Percentiles rank a stretch among this genome's conserved stretches.
phyloP scores from a whole-genome alignment of 2,888 invertebrate genomes.

The Diarsia dahlii region DNA sequence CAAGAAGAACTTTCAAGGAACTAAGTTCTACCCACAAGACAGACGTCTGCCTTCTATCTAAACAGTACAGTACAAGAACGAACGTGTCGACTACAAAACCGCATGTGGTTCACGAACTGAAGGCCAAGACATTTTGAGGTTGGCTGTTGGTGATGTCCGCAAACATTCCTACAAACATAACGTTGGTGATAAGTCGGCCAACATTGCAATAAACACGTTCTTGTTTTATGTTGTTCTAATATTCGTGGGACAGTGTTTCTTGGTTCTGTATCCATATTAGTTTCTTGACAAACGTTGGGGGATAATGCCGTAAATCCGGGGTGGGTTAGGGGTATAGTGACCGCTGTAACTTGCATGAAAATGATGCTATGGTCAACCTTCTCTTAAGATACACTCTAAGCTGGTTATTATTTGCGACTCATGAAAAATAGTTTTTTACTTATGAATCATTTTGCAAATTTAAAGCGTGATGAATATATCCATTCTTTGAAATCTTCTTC shows the following conservation, averaged over 20 bases:
- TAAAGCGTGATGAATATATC: not conserved
- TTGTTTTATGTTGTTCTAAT: slow-evolving; percentile 30
- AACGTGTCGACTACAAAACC: slow-evolving; percentile 34
- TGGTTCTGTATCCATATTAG: slow-evolving; percentile 33
- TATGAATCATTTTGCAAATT: not conserved
- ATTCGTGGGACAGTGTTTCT: slow-evolving; percentile 18
- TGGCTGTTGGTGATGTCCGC: slow-evolving; percentile 43
- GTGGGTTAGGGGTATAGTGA: not conserved
- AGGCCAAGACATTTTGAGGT: slow-evolving; percentile 49
- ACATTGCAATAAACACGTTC: slow-evolving; percentile 55
- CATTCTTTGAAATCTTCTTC: not conserved
- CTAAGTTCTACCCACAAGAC: not conserved
- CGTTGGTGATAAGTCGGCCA: slow-evolving; percentile 49
- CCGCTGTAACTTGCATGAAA: slow-evolving; percentile 5
- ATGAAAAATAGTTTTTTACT: no score
- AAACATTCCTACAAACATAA: slow-evolving; percentile 57
- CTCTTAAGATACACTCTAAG: not conserved
- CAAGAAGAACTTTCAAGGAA: slow-evolving; percentile 10
- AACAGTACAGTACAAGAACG: slow-evolving; percentile 11
- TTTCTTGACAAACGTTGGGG: slow-evolving; percentile 3
- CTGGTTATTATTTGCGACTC: not conserved
- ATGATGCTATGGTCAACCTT: not conserved
- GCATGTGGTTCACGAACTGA: slow-evolving; percentile 46
- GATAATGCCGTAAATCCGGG: slow-evolving; percentile 16
- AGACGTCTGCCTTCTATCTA: not conserved